Evolutionary conservation across 2,797 vertebrate species (phyloP).

Genomic region (Bovichtus diacanthus): DNA sequence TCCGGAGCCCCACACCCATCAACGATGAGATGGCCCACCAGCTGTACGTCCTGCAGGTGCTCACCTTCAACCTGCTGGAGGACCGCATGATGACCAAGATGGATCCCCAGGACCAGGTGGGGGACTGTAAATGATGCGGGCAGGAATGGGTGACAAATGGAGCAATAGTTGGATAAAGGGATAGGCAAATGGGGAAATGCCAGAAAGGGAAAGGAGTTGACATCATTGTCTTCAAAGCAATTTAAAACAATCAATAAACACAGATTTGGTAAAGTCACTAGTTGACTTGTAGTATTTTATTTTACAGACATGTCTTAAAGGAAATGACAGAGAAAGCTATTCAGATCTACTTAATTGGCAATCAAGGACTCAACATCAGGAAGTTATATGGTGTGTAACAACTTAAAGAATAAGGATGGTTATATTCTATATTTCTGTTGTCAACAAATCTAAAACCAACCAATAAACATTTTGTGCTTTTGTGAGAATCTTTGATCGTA

Average conservation of each 20-base stretch:
- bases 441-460: neutral
- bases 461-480: too few relatives aligned
- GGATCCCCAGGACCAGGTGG: constrained; percentile 98
- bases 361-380: neutral
- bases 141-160: neutral
- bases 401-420: neutral
- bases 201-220: neutral
- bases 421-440: neutral
- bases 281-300: neutral
- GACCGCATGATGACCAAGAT: constrained; percentile 99
- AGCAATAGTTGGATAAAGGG: neutral
- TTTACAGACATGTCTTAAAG: neutral
- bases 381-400: neutral
- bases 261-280: neutral
- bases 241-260: neutral
- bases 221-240: neutral
- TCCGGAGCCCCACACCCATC: constrained; percentile 92
- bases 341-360: neutral
- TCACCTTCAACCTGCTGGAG: constrained; percentile 96
- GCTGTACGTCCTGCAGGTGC: constrained; percentile 97
- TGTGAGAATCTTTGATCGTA: too few relatives aligned
- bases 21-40: constrained; percentile 99
- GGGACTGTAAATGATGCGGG: neutral
- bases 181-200: neutral
- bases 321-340: neutral